phyloP scores from a whole-genome alignment of 2,113 vertebrate genomes.

The Cyphomyrus plagiostoma region DNA sequence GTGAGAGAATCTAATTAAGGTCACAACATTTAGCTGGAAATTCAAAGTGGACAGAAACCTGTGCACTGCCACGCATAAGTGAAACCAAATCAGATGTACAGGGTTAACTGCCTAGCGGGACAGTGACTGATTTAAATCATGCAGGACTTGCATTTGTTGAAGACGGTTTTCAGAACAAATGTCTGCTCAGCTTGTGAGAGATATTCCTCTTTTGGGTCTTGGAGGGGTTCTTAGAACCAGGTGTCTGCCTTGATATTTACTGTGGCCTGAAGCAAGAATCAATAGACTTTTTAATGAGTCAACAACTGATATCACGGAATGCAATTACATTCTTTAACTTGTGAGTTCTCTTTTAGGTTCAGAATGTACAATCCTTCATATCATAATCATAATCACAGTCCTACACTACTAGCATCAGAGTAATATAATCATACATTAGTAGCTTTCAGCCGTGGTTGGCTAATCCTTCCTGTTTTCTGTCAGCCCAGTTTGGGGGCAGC shows the following conservation, averaged over 20 bases:
- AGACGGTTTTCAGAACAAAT: not conserved
- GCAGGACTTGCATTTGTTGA: not conserved
- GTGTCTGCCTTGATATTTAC: not conserved
- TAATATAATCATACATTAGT: not conserved
- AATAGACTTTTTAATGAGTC: not conserved
- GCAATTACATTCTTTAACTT: not conserved
- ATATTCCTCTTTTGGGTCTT: conserved; percentile 1
- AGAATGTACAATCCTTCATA: not conserved
- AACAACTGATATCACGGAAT: not conserved
- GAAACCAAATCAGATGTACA: not conserved
- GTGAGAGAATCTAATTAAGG: not conserved
- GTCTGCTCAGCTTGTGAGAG: not conserved
- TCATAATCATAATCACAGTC: not conserved
- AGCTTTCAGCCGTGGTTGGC: not conserved
- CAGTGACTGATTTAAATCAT: not conserved
- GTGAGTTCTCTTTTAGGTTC: not conserved
- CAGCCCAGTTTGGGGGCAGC: not conserved
- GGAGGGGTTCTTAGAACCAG: not conserved
- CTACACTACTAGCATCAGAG: not conserved
- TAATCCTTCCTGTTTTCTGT: not conserved
- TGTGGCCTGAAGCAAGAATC: not conserved
- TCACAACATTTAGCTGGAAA: not conserved
- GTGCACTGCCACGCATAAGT: not conserved
- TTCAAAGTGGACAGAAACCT: not conserved
- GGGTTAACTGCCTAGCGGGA: not conserved